A percentile compares a stretch with the other conserved stretches of the same genome.
Conservation (phyloP, 2,888 invertebrate genomes). For the Argynnis bischoffii region DNA sequence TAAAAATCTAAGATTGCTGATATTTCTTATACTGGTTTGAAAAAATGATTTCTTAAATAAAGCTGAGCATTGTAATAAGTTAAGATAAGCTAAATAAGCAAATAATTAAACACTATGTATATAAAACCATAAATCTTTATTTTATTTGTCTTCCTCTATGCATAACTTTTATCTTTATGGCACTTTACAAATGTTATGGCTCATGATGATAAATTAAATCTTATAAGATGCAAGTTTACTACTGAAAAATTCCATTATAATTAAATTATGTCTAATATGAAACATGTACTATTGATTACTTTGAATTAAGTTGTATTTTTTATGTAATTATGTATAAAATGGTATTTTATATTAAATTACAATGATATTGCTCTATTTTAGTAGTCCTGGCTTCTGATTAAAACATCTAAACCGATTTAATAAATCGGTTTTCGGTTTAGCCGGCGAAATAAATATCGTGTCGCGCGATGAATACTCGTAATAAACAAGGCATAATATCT, state of each 20-base stretch:
- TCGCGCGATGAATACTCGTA: background rate
- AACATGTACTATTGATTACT: background rate
- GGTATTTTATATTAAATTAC: background rate
- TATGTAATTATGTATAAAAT: too few species aligned
- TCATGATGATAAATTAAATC: background rate
- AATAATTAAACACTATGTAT: background rate
- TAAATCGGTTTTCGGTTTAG: background rate
- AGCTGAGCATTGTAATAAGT: too few species aligned
- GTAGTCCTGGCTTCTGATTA: too few species aligned
- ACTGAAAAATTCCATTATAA: slow-evolving; percentile 1
- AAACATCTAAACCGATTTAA: too few species aligned
- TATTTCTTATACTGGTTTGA: too few species aligned
- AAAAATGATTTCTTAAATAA: too few species aligned
- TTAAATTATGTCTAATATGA: background rate
- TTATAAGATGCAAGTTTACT: background rate
- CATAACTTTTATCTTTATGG: background rate
- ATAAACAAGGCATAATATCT: background rate
- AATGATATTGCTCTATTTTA: too few species aligned
- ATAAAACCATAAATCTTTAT: background rate
- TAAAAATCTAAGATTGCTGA: too few species aligned
- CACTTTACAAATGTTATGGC: background rate
- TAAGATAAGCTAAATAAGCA: too few species aligned
- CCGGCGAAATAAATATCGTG: background rate
- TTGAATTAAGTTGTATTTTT: background rate
- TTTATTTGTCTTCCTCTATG: background rate